Evolutionary conservation across 1,140 invertebrate species (phyloP).

Genomic region (Apolygus lucorum): DNA sequence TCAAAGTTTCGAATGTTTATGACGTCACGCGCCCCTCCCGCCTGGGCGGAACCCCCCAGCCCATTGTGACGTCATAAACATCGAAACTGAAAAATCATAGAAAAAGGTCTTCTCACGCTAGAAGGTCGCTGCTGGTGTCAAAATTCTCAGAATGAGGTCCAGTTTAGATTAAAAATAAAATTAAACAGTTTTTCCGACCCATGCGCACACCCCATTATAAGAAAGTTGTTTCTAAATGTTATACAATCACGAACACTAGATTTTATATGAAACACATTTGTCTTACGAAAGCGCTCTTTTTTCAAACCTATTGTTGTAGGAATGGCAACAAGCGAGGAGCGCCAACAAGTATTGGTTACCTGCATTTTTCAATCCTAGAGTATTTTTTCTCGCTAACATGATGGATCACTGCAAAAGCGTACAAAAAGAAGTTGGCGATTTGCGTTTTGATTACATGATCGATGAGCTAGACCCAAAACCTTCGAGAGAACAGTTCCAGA

Average conservation of each 20-base stretch:
- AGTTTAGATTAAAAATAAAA: too few species aligned
- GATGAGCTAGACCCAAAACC: background rate
- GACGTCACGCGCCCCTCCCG: too few species aligned
- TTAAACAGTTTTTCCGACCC: too few species aligned
- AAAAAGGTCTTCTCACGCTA: too few species aligned
- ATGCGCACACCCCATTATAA: too few species aligned
- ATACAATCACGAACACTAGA: background rate
- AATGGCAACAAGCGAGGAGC: background rate
- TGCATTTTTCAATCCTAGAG: constrained; percentile 88
- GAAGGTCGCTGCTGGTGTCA: too few species aligned
- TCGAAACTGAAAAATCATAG: too few species aligned
- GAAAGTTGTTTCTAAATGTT: background rate
- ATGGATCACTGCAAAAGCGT: background rate
- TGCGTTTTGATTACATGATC: background rate
- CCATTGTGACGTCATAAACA: too few species aligned
- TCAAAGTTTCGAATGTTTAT: too few species aligned
- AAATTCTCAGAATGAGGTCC: too few species aligned
- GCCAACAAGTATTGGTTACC: constrained; percentile 69
- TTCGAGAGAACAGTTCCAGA: background rate
- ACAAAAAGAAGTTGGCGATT: background rate
- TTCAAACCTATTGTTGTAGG: background rate
- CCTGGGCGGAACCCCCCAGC: too few species aligned
- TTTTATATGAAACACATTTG: background rate
- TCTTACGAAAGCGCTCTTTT: background rate
- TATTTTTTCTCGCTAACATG: constrained; percentile 81